These are phyloP conservation scores for Hetaerina titia DNA, from an alignment of 2,888 invertebrate genomes.

Conservation along the genomic window DNA sequence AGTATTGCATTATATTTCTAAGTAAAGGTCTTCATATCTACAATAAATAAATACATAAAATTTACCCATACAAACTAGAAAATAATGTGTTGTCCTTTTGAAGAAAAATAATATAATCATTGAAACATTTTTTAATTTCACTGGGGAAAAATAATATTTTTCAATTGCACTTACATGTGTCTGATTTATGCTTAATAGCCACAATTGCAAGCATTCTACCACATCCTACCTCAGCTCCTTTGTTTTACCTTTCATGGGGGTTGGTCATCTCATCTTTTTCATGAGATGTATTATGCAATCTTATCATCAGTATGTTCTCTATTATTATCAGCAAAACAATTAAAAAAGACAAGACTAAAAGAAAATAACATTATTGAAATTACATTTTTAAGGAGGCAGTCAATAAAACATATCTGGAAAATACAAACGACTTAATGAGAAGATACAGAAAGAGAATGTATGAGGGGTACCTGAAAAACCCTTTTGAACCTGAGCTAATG, in stretches of 20 bases:
- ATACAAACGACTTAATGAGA: slow-evolving; percentile 30
- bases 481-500: slow-evolving; percentile 10
- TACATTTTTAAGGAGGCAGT: slow-evolving; percentile 7
- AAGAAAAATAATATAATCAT: too few relatives aligned
- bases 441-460: slow-evolving; percentile 56
- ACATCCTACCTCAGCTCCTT: background rate
- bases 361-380: background rate
- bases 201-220: too few relatives aligned
- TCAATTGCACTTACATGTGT: too few relatives aligned
- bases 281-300: background rate
- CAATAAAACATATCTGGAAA: slow-evolving; percentile 39
- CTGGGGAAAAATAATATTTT: too few relatives aligned
- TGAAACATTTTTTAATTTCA: too few relatives aligned
- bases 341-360: background rate
- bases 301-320: background rate
- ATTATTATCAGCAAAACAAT: background rate
- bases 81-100: too few relatives aligned
- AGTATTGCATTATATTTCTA: background rate
- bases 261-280: background rate
- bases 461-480: slow-evolving; percentile 22
- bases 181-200: too few relatives aligned
- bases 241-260: too few relatives aligned
- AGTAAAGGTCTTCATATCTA: background rate
- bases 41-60: background rate
- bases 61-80: background rate